Base-by-base conservation (phyloP, 2,888 invertebrate species). In the Apodemia duryi region DNA sequence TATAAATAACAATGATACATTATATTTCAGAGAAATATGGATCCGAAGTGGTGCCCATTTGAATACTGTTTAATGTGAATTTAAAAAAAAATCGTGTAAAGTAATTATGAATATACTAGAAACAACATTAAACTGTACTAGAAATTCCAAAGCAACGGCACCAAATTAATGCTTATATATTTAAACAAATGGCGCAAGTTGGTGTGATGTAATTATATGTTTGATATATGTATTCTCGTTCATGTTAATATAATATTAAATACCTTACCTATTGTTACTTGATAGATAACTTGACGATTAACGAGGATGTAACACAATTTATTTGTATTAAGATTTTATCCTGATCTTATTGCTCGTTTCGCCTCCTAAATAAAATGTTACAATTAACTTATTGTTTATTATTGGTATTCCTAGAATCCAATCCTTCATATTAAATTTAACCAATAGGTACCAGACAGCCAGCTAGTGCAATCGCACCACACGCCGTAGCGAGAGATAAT, bases 311-410 rank as follows among this genome's bases (percentile, higher is more conserved):
- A 85, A 84, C 88, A 85, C 86, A 61, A 88, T 90, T 90, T 80
- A 85, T 90, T 91, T 91, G 88, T 91, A 91, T 86, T 85, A 80
- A 87, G 73, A 85, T 83, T 79, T 82, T 88, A 89, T 88, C 85
- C 90, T 83, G 78, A 89, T 88, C 85, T 88, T 88, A 88, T 89
- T 89, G 90, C 90, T 91, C 91, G 90, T 91, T 91, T 91, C 88
- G 91, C 91, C 91, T 91, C 89, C 89, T 89, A 91, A 65, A 91
- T 91, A 91, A 91, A 91, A 91, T 91, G 91, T 91, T 91, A 88
- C 88, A 86, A 90, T 86, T 87, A 84, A 63, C 32, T 49, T 64
- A 63, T n/a, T 70, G 66, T 63, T 52, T 49, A 60, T 52, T 46
- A 43, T 43, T 43, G 10, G 43, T 11, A 11, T 43, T 11, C 11